These are phyloP conservation scores for Branchellion lobata DNA, from an alignment of 2,888 invertebrate genomes.

Conservation along the genomic window DNA sequence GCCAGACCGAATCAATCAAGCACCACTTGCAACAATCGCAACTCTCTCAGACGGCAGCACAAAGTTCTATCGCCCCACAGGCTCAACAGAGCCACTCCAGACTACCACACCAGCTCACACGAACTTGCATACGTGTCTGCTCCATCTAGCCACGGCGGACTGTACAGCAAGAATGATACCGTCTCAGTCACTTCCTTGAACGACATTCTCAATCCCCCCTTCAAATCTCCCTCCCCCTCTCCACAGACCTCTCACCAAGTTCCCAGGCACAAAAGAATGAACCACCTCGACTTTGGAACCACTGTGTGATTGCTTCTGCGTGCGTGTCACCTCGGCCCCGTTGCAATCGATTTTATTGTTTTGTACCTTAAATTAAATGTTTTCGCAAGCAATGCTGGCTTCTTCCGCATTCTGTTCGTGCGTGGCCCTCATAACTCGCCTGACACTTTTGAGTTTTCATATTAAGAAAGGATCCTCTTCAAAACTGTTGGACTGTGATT, in stretches of 20 bases:
- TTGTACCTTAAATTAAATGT: too few species aligned
- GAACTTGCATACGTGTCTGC: background rate
- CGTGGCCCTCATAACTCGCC: too few species aligned
- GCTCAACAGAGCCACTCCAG: too few species aligned
- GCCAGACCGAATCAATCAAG: too few species aligned
- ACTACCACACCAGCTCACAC: background rate
- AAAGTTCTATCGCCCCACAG: background rate
- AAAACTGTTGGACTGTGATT: too few species aligned
- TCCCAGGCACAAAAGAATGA: background rate
- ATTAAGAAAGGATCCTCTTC: too few species aligned
- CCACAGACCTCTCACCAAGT: background rate
- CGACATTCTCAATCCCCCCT: constrained; percentile 37
- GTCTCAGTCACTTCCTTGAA: constrained; percentile 25
- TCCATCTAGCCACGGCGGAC: background rate
- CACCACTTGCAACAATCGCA: too few species aligned
- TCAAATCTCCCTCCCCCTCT: constrained; percentile 5
- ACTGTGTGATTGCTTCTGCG: background rate
- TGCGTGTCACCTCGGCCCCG: too few species aligned
- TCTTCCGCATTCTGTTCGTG: too few species aligned
- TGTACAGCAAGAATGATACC: background rate
- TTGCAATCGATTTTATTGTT: too few species aligned
- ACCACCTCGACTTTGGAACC: constrained; percentile 29
- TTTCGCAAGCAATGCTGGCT: too few species aligned
- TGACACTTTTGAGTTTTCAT: too few species aligned
- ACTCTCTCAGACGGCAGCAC: background rate